Conservation (phyloP, 2,113 vertebrate species). For the Odontophorus gujanensis region DNA sequence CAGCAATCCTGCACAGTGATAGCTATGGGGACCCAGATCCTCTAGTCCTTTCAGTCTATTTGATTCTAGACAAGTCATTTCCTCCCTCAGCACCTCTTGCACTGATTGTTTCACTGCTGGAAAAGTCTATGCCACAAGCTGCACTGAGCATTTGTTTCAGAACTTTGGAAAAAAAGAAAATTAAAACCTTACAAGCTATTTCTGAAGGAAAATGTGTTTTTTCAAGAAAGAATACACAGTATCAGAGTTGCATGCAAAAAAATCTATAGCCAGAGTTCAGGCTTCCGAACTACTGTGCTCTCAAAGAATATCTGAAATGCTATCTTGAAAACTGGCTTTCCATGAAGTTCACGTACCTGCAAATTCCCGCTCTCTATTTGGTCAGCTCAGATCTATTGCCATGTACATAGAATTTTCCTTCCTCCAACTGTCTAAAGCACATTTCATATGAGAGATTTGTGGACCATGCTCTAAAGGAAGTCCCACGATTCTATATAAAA, state of each 20-base stretch:
- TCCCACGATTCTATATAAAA: constrained; percentile 65
- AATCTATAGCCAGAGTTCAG: background rate
- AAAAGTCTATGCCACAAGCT: background rate
- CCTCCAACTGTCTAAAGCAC: constrained; percentile 16
- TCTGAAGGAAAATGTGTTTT: background rate
- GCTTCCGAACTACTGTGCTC: background rate
- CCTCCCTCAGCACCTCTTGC: background rate
- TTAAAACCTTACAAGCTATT: background rate
- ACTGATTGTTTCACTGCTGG: background rate
- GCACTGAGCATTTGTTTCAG: background rate
- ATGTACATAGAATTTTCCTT: constrained; percentile 4
- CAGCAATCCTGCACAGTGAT: background rate
- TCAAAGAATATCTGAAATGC: background rate
- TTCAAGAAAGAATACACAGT: background rate
- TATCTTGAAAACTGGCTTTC: constrained; percentile 4
- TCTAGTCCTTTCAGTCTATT: background rate
- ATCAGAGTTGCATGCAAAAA: background rate
- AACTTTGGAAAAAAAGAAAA: background rate
- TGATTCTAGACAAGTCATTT: background rate
- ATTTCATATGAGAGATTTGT: constrained; percentile 41
- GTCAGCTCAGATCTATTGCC: background rate
- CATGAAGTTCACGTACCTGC: background rate
- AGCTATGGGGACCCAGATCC: background rate
- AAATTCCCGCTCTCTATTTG: constrained; percentile 27
- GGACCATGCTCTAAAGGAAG: background rate